Percentiles rank a stretch among this genome's conserved stretches.
Conservation (phyloP, 2,888 invertebrate species). For the Agriopis marginaria region DNA sequence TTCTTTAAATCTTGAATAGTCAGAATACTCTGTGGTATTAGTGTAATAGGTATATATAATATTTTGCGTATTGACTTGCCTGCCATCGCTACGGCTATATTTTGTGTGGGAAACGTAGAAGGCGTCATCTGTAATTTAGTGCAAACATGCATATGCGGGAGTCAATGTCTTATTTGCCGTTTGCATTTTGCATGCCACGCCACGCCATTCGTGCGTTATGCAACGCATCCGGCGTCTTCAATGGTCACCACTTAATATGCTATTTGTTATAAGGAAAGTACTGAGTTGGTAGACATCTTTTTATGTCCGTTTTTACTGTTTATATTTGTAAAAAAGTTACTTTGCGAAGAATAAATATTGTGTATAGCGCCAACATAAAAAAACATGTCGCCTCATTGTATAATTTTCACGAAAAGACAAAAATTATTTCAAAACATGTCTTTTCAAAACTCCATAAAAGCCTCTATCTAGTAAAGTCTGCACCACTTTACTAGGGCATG, state of each 20-base stretch:
- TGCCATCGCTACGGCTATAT: conserved; percentile 60
- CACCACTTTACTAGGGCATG: no score
- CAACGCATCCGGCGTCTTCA: conserved; percentile 30
- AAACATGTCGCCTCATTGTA: no score
- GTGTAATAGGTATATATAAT: neutral
- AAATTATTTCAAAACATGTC: no score
- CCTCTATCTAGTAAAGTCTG: no score
- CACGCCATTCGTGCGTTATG: conserved; percentile 34
- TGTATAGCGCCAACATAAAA: no score
- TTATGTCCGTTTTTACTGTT: neutral
- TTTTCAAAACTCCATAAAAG: no score
- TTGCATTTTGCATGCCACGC: conserved; percentile 42
- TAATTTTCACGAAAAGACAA: no score
- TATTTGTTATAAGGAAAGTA: neutral
- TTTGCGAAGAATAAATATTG: no score
- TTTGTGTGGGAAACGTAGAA: conserved; percentile 75
- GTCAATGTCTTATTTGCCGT: conserved; percentile 57
- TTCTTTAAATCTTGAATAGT: no score
- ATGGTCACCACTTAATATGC: conserved; percentile 12
- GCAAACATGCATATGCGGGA: conserved; percentile 73
- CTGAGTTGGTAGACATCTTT: neutral
- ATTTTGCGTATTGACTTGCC: conserved; percentile 25
- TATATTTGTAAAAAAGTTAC: no score
- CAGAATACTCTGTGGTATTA: no score
- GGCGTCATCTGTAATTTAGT: conserved; percentile 78